A percentile compares a stretch with the other conserved stretches of the same genome.
phyloP scores from a whole-genome alignment of 2,113 vertebrate species.

The Larimichthys crocea region DNA sequence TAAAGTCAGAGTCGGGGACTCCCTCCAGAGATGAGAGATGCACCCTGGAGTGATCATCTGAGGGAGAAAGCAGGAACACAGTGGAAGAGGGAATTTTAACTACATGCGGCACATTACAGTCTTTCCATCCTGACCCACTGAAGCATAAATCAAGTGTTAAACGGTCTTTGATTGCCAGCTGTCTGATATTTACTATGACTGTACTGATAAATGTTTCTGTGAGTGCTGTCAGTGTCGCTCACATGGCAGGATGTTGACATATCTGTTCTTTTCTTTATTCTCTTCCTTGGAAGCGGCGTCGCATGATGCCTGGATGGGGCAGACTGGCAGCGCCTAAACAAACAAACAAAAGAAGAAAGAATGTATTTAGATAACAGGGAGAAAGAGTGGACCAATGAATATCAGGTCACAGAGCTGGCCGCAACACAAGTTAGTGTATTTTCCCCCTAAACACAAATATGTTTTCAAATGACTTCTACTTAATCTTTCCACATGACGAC shows the following conservation, averaged over 20 bases:
- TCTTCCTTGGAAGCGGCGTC: constrained; percentile 99
- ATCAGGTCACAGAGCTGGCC: neutral
- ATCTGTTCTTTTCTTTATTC: constrained; percentile 99
- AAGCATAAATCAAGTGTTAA: neutral
- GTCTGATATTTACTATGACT: neutral
- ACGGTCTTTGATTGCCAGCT: neutral
- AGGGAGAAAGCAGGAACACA: constrained; percentile 1
- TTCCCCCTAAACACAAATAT: neutral
- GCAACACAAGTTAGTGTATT: neutral
- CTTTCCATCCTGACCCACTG: neutral
- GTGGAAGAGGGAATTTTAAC: neutral
- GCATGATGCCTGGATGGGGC: constrained; percentile 96
- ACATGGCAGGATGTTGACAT: constrained; percentile 99
- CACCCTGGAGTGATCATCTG: constrained; percentile 98
- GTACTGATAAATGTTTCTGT: neutral
- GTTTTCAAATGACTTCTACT: neutral
- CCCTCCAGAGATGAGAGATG: constrained; percentile 95
- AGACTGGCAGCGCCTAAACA: constrained; percentile 92
- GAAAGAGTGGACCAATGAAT: neutral
- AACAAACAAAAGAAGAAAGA: constrained; percentile 2
- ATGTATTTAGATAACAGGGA: neutral
- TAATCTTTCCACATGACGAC: neutral
- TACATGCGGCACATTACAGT: neutral
- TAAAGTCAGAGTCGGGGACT: constrained; percentile 98
- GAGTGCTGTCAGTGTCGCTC: constrained; percentile 64